phyloP scores from a whole-genome alignment of 2,888 invertebrate species.

The Molorchus minor region DNA sequence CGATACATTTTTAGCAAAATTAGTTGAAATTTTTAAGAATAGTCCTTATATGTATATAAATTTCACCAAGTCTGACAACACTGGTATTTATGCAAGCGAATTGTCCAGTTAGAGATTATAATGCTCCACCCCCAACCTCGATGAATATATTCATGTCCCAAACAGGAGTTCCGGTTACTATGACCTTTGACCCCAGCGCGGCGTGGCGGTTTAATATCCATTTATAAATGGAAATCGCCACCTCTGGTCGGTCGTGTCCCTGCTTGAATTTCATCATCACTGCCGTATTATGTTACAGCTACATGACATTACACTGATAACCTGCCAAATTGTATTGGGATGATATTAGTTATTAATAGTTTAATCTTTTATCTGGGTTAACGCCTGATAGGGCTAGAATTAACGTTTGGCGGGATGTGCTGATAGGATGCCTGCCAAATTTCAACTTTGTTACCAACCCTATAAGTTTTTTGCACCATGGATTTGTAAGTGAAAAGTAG shows the following conservation, averaged over 20 bases:
- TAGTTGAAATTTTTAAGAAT: too few species aligned
- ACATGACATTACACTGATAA: not conserved
- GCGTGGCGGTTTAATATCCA: not conserved
- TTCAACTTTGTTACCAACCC: too few species aligned
- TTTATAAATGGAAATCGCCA: constrained; percentile 2
- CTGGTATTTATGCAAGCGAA: too few species aligned
- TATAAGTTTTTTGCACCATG: too few species aligned
- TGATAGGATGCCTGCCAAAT: too few species aligned
- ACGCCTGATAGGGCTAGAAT: not conserved
- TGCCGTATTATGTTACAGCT: not conserved
- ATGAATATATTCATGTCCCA: not conserved
- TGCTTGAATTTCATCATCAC: not conserved
- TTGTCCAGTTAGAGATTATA: too few species aligned
- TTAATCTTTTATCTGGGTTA: not conserved
- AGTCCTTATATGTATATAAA: too few species aligned
- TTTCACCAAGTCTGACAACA: too few species aligned
- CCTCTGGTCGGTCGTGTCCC: not conserved
- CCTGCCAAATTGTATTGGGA: not conserved
- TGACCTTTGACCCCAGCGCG: constrained; percentile 6
- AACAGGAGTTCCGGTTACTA: not conserved
- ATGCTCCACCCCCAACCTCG: not conserved
- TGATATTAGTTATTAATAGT: not conserved
- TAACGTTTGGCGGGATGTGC: not conserved
- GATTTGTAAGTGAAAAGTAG: too few species aligned
- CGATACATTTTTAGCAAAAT: too few species aligned